Evolutionary conservation across 1,140 invertebrate genomes (phyloP).

Genomic region (Tetraneura akinire): DNA sequence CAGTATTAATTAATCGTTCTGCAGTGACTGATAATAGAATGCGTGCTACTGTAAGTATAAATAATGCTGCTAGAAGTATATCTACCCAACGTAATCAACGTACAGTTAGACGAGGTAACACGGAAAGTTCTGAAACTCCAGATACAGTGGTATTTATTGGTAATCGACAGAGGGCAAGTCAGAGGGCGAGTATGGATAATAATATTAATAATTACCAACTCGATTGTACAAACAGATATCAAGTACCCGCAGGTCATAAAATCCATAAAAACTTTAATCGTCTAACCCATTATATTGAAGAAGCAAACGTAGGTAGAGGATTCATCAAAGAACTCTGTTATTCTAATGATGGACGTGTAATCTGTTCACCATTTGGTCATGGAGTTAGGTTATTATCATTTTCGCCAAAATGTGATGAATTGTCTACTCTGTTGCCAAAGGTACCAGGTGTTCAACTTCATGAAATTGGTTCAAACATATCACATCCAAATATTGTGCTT

Average conservation of each 20-base stretch:
- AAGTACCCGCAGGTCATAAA: slow-evolving; percentile 47
- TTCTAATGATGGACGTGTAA: slow-evolving; percentile 81
- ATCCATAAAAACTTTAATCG: slow-evolving; percentile 69
- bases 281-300: slow-evolving; percentile 81
- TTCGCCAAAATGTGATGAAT: slow-evolving; percentile 74
- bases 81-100: neutral
- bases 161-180: neutral
- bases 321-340: slow-evolving; percentile 78
- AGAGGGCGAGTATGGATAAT: too few species aligned
- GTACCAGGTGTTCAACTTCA: slow-evolving; percentile 60
- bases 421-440: slow-evolving; percentile 69
- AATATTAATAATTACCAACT: slow-evolving; percentile 4
- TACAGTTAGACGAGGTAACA: neutral
- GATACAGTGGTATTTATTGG: slow-evolving; percentile 8
- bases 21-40: neutral
- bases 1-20: slow-evolving; percentile 27
- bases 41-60: neutral
- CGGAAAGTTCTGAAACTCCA: neutral
- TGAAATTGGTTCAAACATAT: slow-evolving; percentile 71
- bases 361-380: slow-evolving; percentile 85
- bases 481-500: slow-evolving; percentile 83
- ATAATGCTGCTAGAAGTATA: slow-evolving; percentile 9
- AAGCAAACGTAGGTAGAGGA: slow-evolving; percentile 78
- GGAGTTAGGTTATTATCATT: slow-evolving; percentile 83
- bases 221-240: slow-evolving; percentile 22